A percentile compares a stretch with the other conserved stretches of the same genome.
Evolutionary conservation across 2,113 vertebrate genomes (phyloP).

Genomic region (Rattus rattus): DNA sequence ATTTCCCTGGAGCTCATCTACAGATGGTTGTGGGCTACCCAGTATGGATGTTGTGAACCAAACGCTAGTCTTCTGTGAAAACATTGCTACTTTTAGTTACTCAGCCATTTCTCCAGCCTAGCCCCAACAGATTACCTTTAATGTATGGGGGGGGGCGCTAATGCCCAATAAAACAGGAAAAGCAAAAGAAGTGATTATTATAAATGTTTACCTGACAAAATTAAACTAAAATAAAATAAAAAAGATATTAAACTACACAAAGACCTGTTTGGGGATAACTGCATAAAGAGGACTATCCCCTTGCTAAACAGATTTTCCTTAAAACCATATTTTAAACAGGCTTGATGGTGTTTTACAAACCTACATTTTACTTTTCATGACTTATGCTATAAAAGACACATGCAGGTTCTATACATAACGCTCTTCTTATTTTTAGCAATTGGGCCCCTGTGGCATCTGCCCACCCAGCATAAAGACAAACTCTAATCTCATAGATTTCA

Average conservation of each 20-base stretch:
- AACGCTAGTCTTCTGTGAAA: neutral
- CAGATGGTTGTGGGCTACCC: neutral
- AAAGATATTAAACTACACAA: neutral
- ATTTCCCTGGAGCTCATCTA: neutral
- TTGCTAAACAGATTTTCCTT: constrained; percentile 17
- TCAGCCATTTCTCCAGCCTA: neutral
- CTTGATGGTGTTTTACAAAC: neutral
- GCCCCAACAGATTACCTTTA: neutral
- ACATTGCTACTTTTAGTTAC: too few relatives aligned
- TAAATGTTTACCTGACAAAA: neutral
- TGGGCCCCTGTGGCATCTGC: constrained; percentile 38
- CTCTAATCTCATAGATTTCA: constrained; percentile 54
- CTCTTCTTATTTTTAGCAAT: constrained; percentile 19
- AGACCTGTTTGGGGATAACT: neutral
- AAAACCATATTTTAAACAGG: constrained; percentile 25
- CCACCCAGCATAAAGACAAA: neutral
- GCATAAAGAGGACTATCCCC: neutral
- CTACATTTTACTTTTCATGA: neutral
- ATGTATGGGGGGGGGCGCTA: neutral
- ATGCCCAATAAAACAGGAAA: neutral
- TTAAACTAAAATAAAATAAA: neutral
- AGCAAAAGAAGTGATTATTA: neutral
- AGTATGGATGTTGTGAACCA: neutral
- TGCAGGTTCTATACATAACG: neutral
- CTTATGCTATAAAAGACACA: neutral